Evolutionary conservation across 2,113 vertebrate genomes (phyloP).

Genomic region (Procapra przewalskii): DNA sequence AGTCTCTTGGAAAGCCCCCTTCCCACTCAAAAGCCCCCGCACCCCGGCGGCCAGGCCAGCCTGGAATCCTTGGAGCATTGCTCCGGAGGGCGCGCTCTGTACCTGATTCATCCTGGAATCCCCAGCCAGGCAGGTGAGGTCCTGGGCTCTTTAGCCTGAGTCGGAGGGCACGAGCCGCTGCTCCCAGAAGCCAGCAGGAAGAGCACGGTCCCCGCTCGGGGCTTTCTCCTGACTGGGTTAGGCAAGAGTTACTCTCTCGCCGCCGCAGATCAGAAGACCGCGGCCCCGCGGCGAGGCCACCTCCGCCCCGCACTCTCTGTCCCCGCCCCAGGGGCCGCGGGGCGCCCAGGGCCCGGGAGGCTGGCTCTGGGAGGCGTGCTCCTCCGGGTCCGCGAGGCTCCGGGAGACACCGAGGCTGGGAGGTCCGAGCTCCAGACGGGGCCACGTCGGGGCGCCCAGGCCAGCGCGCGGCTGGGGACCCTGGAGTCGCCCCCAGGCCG

Average conservation of each 20-base stretch:
- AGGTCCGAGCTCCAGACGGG: too few relatives aligned
- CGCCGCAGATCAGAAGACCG: neutral
- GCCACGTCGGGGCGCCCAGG: neutral
- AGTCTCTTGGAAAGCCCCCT: neutral
- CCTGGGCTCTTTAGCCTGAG: neutral
- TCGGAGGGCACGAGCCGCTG: neutral
- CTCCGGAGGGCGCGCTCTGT: neutral
- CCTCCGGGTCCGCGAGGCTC: neutral
- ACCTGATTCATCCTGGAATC: slow-evolving; percentile 32
- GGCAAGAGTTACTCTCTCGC: neutral
- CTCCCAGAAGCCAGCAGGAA: neutral
- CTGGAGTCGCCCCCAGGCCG: neutral
- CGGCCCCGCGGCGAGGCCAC: neutral
- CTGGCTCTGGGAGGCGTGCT: neutral
- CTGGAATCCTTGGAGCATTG: neutral
- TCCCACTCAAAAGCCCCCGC: neutral
- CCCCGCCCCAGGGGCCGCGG: neutral
- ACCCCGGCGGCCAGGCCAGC: neutral
- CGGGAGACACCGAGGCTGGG: neutral
- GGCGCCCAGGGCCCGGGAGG: neutral
- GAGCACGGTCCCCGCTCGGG: neutral
- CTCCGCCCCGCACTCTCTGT: neutral
- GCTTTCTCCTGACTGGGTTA: neutral
- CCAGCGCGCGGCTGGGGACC: neutral
- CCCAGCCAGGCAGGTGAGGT: neutral